A percentile compares a stretch with the other conserved stretches of the same genome.
Conservation (phyloP, 2,113 vertebrate species). For the Pachypanchax playfairii region DNA sequence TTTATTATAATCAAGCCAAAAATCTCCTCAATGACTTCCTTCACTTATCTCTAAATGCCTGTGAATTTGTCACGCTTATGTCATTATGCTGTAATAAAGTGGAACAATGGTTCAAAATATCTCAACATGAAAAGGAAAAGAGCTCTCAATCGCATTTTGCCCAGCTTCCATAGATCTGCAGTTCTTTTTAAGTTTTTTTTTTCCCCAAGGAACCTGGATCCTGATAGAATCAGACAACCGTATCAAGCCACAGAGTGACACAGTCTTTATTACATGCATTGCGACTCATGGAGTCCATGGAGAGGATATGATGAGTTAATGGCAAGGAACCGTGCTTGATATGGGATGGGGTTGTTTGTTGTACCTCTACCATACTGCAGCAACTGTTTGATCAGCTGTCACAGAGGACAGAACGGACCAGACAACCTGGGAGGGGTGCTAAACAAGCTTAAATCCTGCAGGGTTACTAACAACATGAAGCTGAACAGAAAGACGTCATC, state of each 20-base stretch:
- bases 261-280: constrained; percentile 64
- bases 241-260: constrained; percentile 60
- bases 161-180: constrained; percentile 44
- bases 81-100: constrained; percentile 56
- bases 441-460: neutral
- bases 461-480: constrained; percentile 1
- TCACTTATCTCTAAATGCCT: constrained; percentile 56
- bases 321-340: constrained; percentile 47
- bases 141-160: constrained; percentile 49
- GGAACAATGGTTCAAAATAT: constrained; percentile 52
- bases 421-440: neutral
- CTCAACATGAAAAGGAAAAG: constrained; percentile 48
- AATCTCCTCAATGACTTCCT: constrained; percentile 56
- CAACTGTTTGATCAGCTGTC: constrained; percentile 24
- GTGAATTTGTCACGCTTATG: constrained; percentile 45
- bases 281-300: constrained; percentile 25
- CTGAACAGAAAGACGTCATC: constrained; percentile 1
- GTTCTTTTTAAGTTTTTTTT: constrained; percentile 50
- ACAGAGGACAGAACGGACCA: neutral
- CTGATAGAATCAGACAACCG: constrained; percentile 68
- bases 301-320: constrained; percentile 50
- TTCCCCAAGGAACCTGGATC: constrained; percentile 55
- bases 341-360: constrained; percentile 29
- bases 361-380: constrained; percentile 24
- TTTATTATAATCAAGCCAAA: constrained; percentile 58